Conservation (phyloP, 1,140 invertebrate species). For the Ceratina australensis region DNA sequence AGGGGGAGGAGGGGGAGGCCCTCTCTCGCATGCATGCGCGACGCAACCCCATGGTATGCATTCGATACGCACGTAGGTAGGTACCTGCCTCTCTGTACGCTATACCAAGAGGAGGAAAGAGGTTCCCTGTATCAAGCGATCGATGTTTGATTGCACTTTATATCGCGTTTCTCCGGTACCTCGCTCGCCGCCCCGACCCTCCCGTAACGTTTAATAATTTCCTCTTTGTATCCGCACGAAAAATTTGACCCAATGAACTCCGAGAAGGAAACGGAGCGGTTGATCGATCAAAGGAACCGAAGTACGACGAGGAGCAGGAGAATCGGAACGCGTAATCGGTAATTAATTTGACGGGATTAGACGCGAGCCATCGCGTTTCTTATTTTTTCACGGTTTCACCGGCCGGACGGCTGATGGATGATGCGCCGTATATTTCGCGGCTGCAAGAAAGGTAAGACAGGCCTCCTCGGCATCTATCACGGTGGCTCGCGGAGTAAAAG, state of each 20-base stretch:
- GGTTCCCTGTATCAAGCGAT: slow-evolving; percentile 63
- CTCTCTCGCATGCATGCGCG: slow-evolving; percentile 64
- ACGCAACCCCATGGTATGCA: slow-evolving; percentile 67
- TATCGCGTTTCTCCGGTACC: slow-evolving; percentile 51
- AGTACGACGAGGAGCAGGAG: not conserved
- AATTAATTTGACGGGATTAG: slow-evolving; percentile 55
- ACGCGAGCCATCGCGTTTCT: slow-evolving; percentile 27
- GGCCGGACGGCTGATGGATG: slow-evolving; percentile 61
- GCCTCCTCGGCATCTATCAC: slow-evolving; percentile 63
- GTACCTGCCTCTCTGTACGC: slow-evolving; percentile 27
- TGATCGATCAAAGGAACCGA: slow-evolving; percentile 27
- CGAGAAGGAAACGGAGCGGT: not conserved
- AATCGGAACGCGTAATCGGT: slow-evolving; percentile 33
- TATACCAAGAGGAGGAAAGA: slow-evolving; percentile 63
- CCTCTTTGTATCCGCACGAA: too few species aligned
- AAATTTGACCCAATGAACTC: too few species aligned
- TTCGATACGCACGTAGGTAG: slow-evolving; percentile 63
- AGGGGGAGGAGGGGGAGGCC: too few species aligned
- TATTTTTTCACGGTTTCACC: slow-evolving; percentile 44
- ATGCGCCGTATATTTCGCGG: slow-evolving; percentile 61
- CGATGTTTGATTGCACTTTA: slow-evolving; percentile 68
- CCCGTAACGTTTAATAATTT: not conserved
- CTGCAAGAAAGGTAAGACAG: slow-evolving; percentile 65
- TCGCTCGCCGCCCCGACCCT: not conserved
- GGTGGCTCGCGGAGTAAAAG: slow-evolving; percentile 43